A percentile compares a stretch with the other conserved stretches of the same genome.
phyloP scores from a whole-genome alignment of 1,140 invertebrate species.

The Eciton burchellii region DNA sequence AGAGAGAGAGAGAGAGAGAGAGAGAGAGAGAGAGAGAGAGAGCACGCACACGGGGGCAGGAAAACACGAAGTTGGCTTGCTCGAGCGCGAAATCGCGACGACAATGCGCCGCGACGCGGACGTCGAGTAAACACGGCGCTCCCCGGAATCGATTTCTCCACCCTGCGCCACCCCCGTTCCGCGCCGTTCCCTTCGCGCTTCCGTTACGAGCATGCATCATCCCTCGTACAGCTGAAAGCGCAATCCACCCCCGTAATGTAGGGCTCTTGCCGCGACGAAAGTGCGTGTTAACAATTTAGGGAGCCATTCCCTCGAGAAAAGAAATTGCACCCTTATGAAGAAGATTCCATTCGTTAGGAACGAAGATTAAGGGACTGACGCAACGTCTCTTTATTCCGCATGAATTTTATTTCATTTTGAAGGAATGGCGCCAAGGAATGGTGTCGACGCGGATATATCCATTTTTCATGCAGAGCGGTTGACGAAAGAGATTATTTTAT shows the following conservation, averaged over 20 bases:
- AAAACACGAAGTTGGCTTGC: constrained; percentile 68
- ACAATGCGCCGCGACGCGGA: constrained; percentile 71
- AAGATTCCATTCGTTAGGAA: constrained; percentile 4
- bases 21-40: no score
- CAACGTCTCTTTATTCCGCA: background rate
- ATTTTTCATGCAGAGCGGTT: background rate
- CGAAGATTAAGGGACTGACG: background rate
- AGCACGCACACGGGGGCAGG: constrained; percentile 32
- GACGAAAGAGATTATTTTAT: background rate
- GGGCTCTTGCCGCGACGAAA: constrained; percentile 22
- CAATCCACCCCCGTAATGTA: constrained; percentile 6
- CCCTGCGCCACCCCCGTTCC: constrained; percentile 50
- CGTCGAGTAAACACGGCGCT: constrained; percentile 70
- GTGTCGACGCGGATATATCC: background rate
- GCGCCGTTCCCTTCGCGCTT: constrained; percentile 34
- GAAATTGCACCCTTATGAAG: constrained; percentile 18
- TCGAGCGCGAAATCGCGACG: constrained; percentile 72
- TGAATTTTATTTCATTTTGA: background rate
- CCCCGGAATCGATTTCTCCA: constrained; percentile 71
- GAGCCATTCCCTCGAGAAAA: background rate
- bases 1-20: no score
- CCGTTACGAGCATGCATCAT: constrained; percentile 53
- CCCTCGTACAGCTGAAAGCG: constrained; percentile 53
- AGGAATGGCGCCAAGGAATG: background rate
- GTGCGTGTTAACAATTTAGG: constrained; percentile 48